These are phyloP conservation scores for Xenopus tropicalis DNA, from an alignment of 2,113 vertebrate species.

Conservation along the genomic window DNA sequence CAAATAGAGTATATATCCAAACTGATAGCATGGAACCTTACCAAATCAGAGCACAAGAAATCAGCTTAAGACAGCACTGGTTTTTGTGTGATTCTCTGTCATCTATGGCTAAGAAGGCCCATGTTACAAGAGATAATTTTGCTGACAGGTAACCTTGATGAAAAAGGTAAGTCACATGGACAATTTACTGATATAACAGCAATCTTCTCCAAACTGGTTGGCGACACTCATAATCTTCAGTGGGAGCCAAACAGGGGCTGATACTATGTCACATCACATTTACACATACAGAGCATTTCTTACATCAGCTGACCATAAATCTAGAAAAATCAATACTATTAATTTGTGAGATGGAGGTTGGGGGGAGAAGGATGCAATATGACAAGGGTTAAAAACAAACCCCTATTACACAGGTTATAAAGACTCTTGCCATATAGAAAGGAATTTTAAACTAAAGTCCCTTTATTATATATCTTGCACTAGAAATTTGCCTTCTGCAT, in stretches of 20 bases:
- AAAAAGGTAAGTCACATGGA: slow-evolving; percentile 49
- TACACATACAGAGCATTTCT: slow-evolving; percentile 50
- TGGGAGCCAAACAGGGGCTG: slow-evolving; percentile 41
- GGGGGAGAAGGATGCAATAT: slow-evolving; percentile 44
- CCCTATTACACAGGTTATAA: background rate
- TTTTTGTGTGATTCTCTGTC: slow-evolving; percentile 55
- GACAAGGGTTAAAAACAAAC: slow-evolving; percentile 56
- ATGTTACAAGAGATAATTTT: slow-evolving; percentile 58
- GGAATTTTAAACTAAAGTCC: background rate
- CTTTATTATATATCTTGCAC: background rate
- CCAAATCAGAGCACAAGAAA: slow-evolving; percentile 50
- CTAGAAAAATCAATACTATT: slow-evolving; percentile 56
- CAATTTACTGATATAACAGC: slow-evolving; percentile 48
- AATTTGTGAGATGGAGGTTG: slow-evolving; percentile 50
- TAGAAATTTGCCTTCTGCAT: background rate
- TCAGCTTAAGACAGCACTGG: slow-evolving; percentile 57
- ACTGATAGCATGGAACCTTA: slow-evolving; percentile 59
- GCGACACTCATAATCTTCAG: slow-evolving; percentile 47
- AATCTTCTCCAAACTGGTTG: slow-evolving; percentile 49
- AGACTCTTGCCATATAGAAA: background rate
- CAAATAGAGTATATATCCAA: slow-evolving; percentile 62
- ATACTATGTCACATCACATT: slow-evolving; percentile 48
- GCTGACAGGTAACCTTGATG: slow-evolving; percentile 72
- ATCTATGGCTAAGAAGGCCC: slow-evolving; percentile 45
- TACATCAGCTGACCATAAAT: slow-evolving; percentile 56